Conservation (phyloP, 2,113 vertebrate species). For the Vicugna pacos region DNA sequence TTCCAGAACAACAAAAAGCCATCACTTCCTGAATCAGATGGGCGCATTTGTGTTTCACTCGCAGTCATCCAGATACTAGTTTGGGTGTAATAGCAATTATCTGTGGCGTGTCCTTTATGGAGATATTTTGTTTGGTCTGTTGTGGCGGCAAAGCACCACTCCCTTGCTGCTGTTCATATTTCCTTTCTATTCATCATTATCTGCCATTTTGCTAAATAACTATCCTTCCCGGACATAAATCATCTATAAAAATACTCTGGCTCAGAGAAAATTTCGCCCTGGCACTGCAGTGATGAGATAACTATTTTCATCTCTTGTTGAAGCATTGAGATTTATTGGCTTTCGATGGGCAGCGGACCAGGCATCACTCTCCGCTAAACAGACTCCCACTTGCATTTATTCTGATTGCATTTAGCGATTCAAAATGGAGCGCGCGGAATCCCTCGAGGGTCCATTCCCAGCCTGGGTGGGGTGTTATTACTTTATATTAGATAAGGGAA, state of each 20-base stretch:
- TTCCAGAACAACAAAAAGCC: conserved; percentile 55
- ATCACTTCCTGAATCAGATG: conserved; percentile 54
- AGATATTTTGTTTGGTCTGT: conserved; percentile 87
- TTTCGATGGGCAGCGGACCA: conserved; percentile 94
- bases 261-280: conserved; percentile 89
- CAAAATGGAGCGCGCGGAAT: conserved; percentile 84
- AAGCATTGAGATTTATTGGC: conserved; percentile 98
- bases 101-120: conserved; percentile 84
- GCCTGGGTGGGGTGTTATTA: conserved; percentile 92
- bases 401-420: conserved; percentile 94
- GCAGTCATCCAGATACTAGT: conserved; percentile 72
- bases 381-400: conserved; percentile 96
- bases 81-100: conserved; percentile 85
- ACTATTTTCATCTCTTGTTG: conserved; percentile 94
- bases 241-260: conserved; percentile 91
- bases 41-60: conserved; percentile 77
- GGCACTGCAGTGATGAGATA: conserved; percentile 94
- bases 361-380: conserved; percentile 94
- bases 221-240: conserved; percentile 89
- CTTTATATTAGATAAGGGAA: conserved; percentile 97
- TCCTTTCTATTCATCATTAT: conserved; percentile 90
- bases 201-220: conserved; percentile 91
- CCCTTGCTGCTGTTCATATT: conserved; percentile 87
- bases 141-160: conserved; percentile 84
- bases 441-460: conserved; percentile 86